A percentile compares a stretch with the other conserved stretches of the same genome.
These are phyloP conservation scores for Eumacrocentrus americanus DNA, from an alignment of 2,888 invertebrate genomes.

Conservation along the genomic window DNA sequence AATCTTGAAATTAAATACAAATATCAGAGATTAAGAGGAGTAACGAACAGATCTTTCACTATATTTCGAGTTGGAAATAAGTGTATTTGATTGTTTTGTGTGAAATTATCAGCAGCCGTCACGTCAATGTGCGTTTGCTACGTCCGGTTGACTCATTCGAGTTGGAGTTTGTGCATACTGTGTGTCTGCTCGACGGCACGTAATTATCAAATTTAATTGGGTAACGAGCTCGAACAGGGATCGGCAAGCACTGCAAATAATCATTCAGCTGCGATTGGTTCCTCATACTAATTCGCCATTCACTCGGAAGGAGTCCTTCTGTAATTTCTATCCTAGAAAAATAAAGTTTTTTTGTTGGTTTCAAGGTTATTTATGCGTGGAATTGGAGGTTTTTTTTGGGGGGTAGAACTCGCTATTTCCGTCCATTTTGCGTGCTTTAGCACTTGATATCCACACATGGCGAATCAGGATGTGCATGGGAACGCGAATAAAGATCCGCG, in stretches of 20 bases:
- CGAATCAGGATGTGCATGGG: constrained; percentile 35
- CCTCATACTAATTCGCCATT: no score
- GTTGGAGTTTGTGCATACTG: not conserved
- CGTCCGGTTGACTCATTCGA: constrained; percentile 23
- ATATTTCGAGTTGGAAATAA: no score
- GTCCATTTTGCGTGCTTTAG: not conserved
- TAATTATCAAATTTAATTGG: constrained; percentile 55
- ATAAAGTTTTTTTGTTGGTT: not conserved
- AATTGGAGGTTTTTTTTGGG: not conserved
- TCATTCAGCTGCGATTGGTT: not conserved
- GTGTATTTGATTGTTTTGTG: no score
- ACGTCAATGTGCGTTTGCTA: not conserved
- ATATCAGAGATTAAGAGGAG: no score
- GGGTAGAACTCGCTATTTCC: not conserved
- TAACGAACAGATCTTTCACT: no score
- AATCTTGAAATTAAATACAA: no score
- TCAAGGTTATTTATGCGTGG: not conserved
- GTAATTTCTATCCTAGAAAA: no score
- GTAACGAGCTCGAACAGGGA: constrained; percentile 46
- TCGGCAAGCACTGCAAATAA: constrained; percentile 11
- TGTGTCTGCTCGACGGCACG: constrained; percentile 21
- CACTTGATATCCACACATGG: constrained; percentile 25
- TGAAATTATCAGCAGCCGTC: not conserved
- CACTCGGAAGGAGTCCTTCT: no score
- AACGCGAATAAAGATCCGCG: constrained; percentile 29